Evolutionary conservation across 53 echinoderm and acorn worm species (phyloP), one percentile per base, ranked within the genome.

Genomic region (Mesocentrotus franciscanus): DNA sequence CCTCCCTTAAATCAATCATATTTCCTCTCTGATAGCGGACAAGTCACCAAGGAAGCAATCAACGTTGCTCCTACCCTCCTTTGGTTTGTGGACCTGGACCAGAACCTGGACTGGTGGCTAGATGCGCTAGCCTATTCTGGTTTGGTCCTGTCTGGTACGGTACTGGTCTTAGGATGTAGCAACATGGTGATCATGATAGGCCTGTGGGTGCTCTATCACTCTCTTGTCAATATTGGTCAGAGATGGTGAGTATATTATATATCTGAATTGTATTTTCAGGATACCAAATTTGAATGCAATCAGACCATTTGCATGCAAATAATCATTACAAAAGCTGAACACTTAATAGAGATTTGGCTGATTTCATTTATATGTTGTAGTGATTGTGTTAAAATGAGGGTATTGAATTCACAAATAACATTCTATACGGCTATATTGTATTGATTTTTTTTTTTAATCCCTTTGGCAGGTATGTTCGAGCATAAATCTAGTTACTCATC

Each of bases 171-270:
- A 17, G 99, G 98, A 90, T 95, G 97, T 78, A 95, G 94, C 29
- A 99, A 99, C 90, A 99, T 99, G 99, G 94, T 98, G 29, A 94
- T 99, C 87, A 99, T 98, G 99, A 60, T 96, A 30, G 36, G 71
- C 22, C 95, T 98, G 66, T 99, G 98, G 98, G 58, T 98, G 16
- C 96, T 99, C 13, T 99, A 99, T 66, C 99, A 99, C 59, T 99
- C 99, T 7, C 76, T 99, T 72, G 99, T 99, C 32, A 97, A 96
- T 93, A 96, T 99, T 70, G 99, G 99, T 59, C 99, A 99, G 94
- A 96, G 95, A 96, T 99, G 99, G 99, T 99, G 79, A 96, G 96
- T 93, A 68, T 70, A 32, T 9, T 30, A n/a, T 17, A n/a, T 49
- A 49, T 49, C 49, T 49, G 5, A 79, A 0, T 79, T 79, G 0